Percentiles rank a stretch among this genome's conserved stretches.
Conservation (phyloP, 1,140 invertebrate genomes). For the Aphis craccivora region DNA sequence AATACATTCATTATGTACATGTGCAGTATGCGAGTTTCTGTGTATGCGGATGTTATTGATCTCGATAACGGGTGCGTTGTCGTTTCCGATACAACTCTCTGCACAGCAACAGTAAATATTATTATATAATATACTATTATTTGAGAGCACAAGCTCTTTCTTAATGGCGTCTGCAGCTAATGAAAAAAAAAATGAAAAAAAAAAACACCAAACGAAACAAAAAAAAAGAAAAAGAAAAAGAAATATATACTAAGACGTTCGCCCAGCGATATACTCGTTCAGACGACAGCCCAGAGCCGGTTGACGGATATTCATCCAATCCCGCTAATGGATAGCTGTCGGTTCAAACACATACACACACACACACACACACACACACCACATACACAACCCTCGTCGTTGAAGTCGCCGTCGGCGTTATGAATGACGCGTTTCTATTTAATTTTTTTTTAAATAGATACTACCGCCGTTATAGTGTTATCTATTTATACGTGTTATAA, state of each 20-base stretch:
- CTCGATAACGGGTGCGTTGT: not conserved
- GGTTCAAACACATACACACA: not conserved
- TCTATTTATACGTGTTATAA: not conserved
- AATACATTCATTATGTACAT: not conserved
- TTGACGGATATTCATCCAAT: constrained; percentile 47
- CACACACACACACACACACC: not conserved
- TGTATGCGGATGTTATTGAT: not conserved
- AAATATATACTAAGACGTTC: constrained; percentile 20
- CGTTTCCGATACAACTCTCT: not conserved
- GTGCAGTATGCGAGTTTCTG: not conserved
- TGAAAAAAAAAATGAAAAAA: constrained; percentile 17
- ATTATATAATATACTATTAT: not conserved
- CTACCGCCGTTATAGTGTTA: not conserved
- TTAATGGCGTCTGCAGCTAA: constrained; percentile 7
- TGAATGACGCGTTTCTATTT: not conserved
- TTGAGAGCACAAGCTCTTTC: not conserved
- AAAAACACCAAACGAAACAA: not conserved
- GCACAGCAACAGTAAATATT: not conserved
- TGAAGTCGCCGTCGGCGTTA: not conserved
- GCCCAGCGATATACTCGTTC: not conserved
- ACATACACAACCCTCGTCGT: not conserved
- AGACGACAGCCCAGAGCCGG: constrained; percentile 22
- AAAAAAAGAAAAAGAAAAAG: not conserved
- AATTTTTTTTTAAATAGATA: not conserved
- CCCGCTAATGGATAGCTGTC: constrained; percentile 41